phyloP scores from a whole-genome alignment of 2,113 vertebrate species.

The Rousettus leschenaultii region DNA sequence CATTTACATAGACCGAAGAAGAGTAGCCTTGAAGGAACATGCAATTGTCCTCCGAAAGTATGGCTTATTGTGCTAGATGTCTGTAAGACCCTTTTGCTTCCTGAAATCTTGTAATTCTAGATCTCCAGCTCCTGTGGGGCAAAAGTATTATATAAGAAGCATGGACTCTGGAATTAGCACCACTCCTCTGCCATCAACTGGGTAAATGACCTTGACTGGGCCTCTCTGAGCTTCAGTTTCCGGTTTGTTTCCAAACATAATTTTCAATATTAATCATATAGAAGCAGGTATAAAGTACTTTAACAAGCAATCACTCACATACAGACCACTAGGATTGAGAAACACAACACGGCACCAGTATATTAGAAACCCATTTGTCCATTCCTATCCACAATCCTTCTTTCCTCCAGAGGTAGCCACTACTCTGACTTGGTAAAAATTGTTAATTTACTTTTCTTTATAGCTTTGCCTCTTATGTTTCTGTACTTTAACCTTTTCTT shows the following conservation, averaged over 20 bases:
- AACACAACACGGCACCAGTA: neutral
- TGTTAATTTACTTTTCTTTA: neutral
- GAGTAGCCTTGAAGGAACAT: neutral
- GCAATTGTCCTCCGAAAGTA: neutral
- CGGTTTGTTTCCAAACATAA: neutral
- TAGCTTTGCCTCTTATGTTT: neutral
- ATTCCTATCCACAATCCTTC: neutral
- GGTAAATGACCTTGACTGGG: neutral
- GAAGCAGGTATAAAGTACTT: neutral
- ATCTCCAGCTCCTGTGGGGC: neutral
- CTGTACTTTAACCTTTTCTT: neutral
- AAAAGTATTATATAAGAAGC: neutral
- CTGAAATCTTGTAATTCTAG: neutral
- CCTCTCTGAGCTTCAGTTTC: neutral
- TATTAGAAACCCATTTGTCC: fast-evolving
- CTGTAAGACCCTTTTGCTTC: neutral
- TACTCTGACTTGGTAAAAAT: neutral
- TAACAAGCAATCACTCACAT: neutral
- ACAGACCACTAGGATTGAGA: neutral
- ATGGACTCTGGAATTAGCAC: neutral
- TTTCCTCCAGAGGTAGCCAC: neutral
- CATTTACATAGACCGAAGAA: neutral
- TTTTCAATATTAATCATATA: neutral
- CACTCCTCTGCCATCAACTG: neutral
- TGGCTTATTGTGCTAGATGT: neutral